Percentiles rank a stretch among this genome's conserved stretches.
These are phyloP conservation scores for Propithecus perrieri DNA, from an alignment of 2,797 vertebrate genomes.

Conservation along the genomic window DNA sequence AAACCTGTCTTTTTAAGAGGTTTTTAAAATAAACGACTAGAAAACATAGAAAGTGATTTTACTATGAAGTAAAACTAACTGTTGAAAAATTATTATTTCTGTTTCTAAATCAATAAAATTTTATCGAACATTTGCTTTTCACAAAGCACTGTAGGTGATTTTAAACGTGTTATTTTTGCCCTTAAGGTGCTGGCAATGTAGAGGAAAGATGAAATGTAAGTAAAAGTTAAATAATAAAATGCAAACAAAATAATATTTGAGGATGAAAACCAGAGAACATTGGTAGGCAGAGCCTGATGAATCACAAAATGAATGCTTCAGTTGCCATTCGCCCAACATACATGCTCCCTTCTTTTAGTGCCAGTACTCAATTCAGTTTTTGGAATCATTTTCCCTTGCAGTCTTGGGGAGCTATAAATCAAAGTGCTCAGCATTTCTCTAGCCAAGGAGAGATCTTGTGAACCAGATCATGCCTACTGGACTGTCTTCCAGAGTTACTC, in stretches of 20 bases:
- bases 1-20: slow-evolving; percentile 35
- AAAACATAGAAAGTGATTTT: slow-evolving; percentile 28
- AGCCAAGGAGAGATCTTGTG: neutral
- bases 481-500: neutral
- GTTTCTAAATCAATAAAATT: neutral
- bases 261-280: neutral
- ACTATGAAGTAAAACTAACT: neutral
- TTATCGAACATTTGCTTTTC: neutral
- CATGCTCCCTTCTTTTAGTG: neutral
- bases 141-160: neutral
- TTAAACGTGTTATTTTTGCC: neutral
- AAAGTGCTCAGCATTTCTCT: neutral
- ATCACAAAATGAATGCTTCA: neutral
- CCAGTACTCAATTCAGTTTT: neutral
- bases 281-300: neutral
- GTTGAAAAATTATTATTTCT: neutral
- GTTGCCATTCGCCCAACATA: neutral
- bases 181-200: neutral
- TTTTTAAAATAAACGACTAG: neutral
- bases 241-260: neutral
- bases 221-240: neutral
- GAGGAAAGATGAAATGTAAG: neutral
- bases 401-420: neutral
- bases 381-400: neutral
- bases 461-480: neutral